Percentiles rank a stretch among this genome's conserved stretches.
Conservation (phyloP, 2,113 vertebrate species). For the Mesoclemmys tuberculata region DNA sequence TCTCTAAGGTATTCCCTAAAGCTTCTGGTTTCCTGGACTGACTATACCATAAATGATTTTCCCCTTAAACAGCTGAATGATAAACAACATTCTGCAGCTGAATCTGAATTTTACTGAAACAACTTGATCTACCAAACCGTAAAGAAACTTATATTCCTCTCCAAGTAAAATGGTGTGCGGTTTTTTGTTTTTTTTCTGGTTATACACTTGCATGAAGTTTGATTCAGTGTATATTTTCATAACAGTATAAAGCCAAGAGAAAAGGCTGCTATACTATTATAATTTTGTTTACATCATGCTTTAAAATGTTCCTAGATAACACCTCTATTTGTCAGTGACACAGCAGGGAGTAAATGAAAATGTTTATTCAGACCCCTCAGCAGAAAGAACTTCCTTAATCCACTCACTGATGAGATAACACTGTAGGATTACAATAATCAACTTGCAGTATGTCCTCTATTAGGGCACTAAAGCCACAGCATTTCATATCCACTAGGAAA, state of each 20-base stretch:
- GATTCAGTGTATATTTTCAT: neutral
- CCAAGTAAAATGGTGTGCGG: neutral
- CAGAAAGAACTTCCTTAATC: constrained; percentile 81
- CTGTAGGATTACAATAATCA: constrained; percentile 83
- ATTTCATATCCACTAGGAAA: constrained; percentile 70
- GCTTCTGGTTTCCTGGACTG: neutral
- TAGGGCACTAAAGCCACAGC: constrained; percentile 72
- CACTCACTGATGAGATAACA: constrained; percentile 81
- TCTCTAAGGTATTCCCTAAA: neutral
- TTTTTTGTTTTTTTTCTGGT: neutral
- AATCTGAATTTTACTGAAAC: neutral
- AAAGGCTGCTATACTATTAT: neutral
- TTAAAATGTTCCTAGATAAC: constrained; percentile 69
- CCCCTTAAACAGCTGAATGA: neutral
- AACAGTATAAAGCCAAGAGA: constrained; percentile 13
- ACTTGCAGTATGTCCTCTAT: constrained; percentile 79
- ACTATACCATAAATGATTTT: neutral
- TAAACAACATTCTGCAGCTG: neutral
- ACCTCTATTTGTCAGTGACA: constrained; percentile 78
- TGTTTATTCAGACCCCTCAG: constrained; percentile 81
- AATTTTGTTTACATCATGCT: constrained; percentile 70
- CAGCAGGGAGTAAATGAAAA: constrained; percentile 83
- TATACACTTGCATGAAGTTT: neutral
- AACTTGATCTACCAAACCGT: neutral
- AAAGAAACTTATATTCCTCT: neutral